Evolutionary conservation across 2,113 vertebrate genomes (phyloP).

Genomic region (Dromiciops gliroides): DNA sequence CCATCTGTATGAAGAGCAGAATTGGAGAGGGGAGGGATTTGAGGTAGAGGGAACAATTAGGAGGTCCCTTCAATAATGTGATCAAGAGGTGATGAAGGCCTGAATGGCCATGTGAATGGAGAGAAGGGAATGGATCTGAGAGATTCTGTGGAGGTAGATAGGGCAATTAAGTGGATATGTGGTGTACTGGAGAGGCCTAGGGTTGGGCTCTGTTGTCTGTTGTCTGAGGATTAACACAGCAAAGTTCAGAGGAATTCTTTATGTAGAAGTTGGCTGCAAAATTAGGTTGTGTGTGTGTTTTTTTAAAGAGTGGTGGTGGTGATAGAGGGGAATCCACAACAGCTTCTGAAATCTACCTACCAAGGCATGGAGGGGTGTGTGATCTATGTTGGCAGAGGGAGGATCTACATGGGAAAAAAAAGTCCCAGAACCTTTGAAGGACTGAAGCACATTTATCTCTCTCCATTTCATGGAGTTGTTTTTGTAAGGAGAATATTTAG

Average conservation of each 20-base stretch:
- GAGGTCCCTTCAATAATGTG: background rate
- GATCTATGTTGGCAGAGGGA: background rate
- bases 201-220: background rate
- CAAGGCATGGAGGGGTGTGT: background rate
- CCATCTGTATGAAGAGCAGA: background rate
- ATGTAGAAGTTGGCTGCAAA: background rate
- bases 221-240: background rate
- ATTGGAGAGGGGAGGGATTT: background rate
- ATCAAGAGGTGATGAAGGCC: background rate
- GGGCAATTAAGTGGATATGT: background rate
- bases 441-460: background rate
- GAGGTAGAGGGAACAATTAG: background rate
- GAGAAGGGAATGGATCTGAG: no score
- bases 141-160: background rate
- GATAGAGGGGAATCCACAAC: background rate
- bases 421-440: background rate
- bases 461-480: background rate
- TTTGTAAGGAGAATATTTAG: background rate
- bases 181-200: background rate
- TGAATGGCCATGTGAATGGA: background rate
- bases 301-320: background rate
- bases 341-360: background rate
- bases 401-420: background rate
- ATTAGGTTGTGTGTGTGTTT: background rate
- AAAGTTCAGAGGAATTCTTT: background rate